Conservation (phyloP, 2,888 invertebrate genomes). For the Pandemis corylana region DNA sequence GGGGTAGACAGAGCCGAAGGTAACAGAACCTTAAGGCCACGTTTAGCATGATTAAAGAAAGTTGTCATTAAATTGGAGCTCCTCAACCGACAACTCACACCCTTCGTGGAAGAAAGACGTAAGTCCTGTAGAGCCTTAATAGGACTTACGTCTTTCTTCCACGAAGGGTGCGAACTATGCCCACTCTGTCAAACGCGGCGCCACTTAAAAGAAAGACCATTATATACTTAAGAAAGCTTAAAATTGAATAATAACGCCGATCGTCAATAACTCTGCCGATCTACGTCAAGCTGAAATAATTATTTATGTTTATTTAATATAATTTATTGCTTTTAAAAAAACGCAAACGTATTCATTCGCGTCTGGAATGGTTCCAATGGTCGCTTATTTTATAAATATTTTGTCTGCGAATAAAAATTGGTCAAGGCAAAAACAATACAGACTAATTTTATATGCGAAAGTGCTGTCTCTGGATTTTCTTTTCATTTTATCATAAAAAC, state of each 20-base stretch:
- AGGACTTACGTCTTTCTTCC: no score
- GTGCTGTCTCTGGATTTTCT: not conserved
- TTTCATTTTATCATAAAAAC: no score
- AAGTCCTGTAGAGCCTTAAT: no score
- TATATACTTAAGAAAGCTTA: not conserved
- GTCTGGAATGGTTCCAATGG: slow-evolving; percentile 37
- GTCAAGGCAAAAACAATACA: slow-evolving; percentile 32
- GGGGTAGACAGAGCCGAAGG: no score
- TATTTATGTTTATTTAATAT: slow-evolving; percentile 27
- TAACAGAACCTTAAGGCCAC: no score
- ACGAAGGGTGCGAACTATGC: no score
- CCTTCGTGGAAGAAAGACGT: no score
- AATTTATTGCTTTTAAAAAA: slow-evolving; percentile 15
- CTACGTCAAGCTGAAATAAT: slow-evolving; percentile 18
- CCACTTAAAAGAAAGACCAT: not conserved
- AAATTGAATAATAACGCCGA: slow-evolving; percentile 20
- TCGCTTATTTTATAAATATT: slow-evolving; percentile 34
- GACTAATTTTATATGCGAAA: not conserved
- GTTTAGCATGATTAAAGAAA: no score
- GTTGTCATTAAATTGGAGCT: no score
- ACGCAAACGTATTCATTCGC: slow-evolving; percentile 27
- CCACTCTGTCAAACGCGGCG: no score
- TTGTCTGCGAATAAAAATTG: slow-evolving; percentile 18
- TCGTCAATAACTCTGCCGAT: slow-evolving; percentile 5
- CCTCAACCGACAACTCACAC: no score